Evolutionary conservation across 64 coral and sea anemone genomes (phyloP), one percentile per base, ranked within the genome.

Genomic region (Hydrozoanthus tunicans): DNA sequence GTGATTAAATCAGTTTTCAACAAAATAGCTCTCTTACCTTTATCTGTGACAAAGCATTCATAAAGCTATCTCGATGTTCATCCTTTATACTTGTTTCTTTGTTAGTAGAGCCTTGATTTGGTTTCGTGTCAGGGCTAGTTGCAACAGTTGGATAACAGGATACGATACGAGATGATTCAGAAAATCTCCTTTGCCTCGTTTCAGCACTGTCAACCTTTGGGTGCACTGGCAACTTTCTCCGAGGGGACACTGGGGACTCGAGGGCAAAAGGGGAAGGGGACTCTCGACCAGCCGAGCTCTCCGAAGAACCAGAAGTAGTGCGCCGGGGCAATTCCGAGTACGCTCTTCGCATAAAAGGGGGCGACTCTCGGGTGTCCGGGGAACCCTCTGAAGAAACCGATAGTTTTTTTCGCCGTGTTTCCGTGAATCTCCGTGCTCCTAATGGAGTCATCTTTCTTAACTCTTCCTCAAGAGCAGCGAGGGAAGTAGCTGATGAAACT

Each of bases 31-130:
- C 12, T 51, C 92, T 63, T 82, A 97, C 95, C 92, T 97, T 97
- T 10, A 97, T 97, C 79, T 94, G 92, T 4, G 95, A 97, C 62
- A 97, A 62, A 1, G 95, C 95, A 63, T 93, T 97, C 55, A 97
- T 94, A 70, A 97, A 78, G 62, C 83, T 97, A 53, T 70, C 57
- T 83, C 92, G 92, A 67, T 97, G 92, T 17, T 89, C 92, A 6
- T 12, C 74, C 58, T 70, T 32, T 1, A 55, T 7, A 6, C 15
- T 4, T 12, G 24, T 58, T 57, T 88, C 67, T 88, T 88, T 51
- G 26, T 79, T 76, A 64, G 77, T 25, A 5, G 58, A 9, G 14
- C 55, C 75, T 59, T 43, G 64, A 79, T 53, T 71, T 24, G 6
- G 82, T 52, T 15, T 27, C 17, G 62, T 59, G 7, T 80, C 81